A percentile compares a stretch with the other conserved stretches of the same genome.
phyloP scores from a whole-genome alignment of 2,797 vertebrate genomes.

The Pseudopleuronectes americanus region DNA sequence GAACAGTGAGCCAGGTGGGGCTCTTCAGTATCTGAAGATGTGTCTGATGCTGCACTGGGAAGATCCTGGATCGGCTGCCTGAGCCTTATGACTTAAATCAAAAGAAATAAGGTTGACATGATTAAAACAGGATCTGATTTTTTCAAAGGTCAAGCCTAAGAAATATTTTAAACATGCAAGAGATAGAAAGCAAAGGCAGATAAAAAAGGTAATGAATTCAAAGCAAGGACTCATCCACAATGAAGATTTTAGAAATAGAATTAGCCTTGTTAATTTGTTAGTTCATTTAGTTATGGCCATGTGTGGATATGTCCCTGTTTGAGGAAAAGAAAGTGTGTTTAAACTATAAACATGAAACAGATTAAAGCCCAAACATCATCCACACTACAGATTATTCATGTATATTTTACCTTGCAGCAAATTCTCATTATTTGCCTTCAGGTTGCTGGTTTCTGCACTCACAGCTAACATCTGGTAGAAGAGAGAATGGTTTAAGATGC shows the following conservation, averaged over 20 bases:
- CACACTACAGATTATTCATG: constrained; percentile 36
- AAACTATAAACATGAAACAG: constrained; percentile 20
- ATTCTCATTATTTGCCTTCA: constrained; percentile 67
- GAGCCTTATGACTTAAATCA: constrained; percentile 64
- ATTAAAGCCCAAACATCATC: constrained; percentile 27
- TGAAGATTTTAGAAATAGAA: not conserved
- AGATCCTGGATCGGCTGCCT: constrained; percentile 57
- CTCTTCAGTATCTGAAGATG: not conserved
- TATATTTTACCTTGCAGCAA: constrained; percentile 75
- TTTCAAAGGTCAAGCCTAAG: not conserved
- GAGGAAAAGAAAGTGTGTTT: not conserved
- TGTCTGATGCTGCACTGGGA: constrained; percentile 14
- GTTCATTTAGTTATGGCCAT: not conserved
- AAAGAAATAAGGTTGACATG: not conserved
- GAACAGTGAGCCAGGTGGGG: not conserved
- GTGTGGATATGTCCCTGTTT: constrained; percentile 32
- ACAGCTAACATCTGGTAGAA: constrained; percentile 75
- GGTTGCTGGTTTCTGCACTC: constrained; percentile 58
- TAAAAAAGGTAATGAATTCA: not conserved
- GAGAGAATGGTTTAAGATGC: constrained; percentile 43
- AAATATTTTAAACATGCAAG: not conserved
- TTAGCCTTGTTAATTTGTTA: not conserved
- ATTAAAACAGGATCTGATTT: not conserved
- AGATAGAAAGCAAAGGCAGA: constrained; percentile 2
- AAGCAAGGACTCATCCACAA: constrained; percentile 21